Conservation (phyloP, 53 echinoderm and acorn worm genomes). For the Holothuria leucospilota region DNA sequence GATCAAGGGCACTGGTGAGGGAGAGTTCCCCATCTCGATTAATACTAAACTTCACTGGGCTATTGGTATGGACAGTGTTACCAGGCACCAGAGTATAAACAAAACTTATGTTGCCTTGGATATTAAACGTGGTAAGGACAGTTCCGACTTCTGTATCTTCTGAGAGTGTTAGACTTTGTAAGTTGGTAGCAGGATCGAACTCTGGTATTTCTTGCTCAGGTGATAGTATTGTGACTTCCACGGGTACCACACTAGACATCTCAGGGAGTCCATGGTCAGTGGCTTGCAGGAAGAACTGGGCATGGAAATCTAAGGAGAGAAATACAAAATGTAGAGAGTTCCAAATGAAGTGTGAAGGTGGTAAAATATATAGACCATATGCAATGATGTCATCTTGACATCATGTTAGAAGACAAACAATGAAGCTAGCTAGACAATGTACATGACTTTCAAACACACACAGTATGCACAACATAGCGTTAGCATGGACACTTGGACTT, state of each 20-base stretch:
- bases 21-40: constrained; percentile 77
- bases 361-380: too few relatives aligned
- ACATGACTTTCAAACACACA: too few relatives aligned
- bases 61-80: constrained; percentile 82
- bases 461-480: too few relatives aligned
- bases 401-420: too few relatives aligned
- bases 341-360: too few relatives aligned
- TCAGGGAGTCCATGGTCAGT: constrained; percentile 72
- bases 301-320: constrained; percentile 1
- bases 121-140: constrained; percentile 62
- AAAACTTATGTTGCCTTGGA: constrained; percentile 64
- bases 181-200: constrained; percentile 69
- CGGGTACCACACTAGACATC: constrained; percentile 66
- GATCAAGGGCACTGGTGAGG: constrained; percentile 81
- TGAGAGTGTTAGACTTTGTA: constrained; percentile 65
- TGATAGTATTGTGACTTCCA: constrained; percentile 79
- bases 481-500: too few relatives aligned
- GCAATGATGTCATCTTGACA: too few relatives aligned
- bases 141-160: constrained; percentile 80
- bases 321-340: too few relatives aligned
- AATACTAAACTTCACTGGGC: constrained; percentile 82
- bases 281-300: constrained; percentile 92
- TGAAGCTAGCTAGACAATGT: too few relatives aligned
- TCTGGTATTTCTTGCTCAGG: constrained; percentile 59
- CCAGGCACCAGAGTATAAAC: constrained; percentile 83